Conservation (phyloP, 2,888 invertebrate genomes). For the Podotricha telesiphe region DNA sequence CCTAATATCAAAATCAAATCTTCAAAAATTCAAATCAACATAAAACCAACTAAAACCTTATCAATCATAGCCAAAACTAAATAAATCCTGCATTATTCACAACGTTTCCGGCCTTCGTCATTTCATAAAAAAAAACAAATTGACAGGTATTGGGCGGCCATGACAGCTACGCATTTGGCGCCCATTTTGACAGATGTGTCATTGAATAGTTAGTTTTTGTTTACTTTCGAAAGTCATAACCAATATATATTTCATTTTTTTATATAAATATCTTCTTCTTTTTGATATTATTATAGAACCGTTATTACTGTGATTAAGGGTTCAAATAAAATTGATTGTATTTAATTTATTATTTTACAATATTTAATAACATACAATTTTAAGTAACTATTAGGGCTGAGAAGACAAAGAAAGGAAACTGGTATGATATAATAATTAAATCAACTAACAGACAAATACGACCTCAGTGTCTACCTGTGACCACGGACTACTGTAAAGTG, state of each 20-base stretch:
- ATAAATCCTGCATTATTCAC: slow-evolving; percentile 40
- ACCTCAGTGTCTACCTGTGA: too few relatives aligned
- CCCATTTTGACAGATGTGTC: slow-evolving; percentile 47
- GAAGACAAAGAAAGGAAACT: too few relatives aligned
- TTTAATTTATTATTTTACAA: too few relatives aligned
- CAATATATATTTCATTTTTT: not conserved
- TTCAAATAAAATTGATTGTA: too few relatives aligned
- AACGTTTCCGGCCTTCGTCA: slow-evolving; percentile 48
- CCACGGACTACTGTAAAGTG: too few relatives aligned
- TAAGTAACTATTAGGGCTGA: too few relatives aligned
- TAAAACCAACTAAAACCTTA: slow-evolving; percentile 26
- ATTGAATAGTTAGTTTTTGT: slow-evolving; percentile 40
- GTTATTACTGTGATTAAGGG: not conserved
- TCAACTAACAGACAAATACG: too few relatives aligned
- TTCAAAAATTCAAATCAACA: slow-evolving; percentile 23
- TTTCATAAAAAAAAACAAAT: slow-evolving; percentile 49
- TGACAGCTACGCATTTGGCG: slow-evolving; percentile 50
- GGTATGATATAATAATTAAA: too few relatives aligned
- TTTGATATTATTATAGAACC: not conserved
- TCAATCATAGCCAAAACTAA: slow-evolving; percentile 41
- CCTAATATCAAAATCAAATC: not conserved
- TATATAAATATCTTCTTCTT: not conserved
- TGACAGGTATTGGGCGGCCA: slow-evolving; percentile 48
- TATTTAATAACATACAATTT: too few relatives aligned
- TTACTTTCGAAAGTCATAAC: slow-evolving; percentile 12